Evolutionary conservation across 2,797 vertebrate species (phyloP).

Genomic region (Coendou prehensilis): DNA sequence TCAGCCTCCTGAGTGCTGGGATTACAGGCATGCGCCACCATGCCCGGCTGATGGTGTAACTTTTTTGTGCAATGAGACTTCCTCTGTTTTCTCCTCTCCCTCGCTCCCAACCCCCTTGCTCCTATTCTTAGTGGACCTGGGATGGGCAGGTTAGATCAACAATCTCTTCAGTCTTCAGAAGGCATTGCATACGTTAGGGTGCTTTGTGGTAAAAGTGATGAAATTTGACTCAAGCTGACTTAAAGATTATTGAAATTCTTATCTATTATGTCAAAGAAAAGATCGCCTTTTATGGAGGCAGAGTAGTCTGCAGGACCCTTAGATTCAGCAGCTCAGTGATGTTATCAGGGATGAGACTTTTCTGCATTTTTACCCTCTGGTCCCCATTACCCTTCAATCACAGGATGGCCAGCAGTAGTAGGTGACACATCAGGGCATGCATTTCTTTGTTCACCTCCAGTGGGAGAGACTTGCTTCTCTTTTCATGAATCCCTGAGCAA

Average conservation of each 20-base stretch:
- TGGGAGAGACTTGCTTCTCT: slow-evolving; percentile 18
- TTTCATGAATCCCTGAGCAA: neutral
- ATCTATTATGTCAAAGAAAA: neutral
- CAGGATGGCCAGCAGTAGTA: neutral
- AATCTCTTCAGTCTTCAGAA: neutral
- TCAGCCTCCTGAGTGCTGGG: neutral
- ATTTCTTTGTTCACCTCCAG: neutral
- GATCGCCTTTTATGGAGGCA: neutral
- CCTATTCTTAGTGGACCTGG: neutral
- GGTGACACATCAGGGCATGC: neutral
- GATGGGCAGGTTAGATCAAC: neutral
- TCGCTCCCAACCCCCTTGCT: neutral
- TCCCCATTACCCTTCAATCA: neutral
- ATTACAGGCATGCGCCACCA: neutral
- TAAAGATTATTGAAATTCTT: slow-evolving; percentile 38
- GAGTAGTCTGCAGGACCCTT: neutral
- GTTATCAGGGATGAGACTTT: neutral
- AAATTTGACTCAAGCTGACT: neutral
- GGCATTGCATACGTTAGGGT: neutral
- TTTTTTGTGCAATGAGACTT: neutral
- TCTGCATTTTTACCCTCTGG: neutral
- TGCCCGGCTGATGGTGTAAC: neutral
- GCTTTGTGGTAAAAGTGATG: neutral
- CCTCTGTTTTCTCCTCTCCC: neutral
- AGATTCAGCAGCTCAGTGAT: neutral